Evolutionary conservation across 2,888 invertebrate species (phyloP).

Genomic region (Heterodera filipjevi): DNA sequence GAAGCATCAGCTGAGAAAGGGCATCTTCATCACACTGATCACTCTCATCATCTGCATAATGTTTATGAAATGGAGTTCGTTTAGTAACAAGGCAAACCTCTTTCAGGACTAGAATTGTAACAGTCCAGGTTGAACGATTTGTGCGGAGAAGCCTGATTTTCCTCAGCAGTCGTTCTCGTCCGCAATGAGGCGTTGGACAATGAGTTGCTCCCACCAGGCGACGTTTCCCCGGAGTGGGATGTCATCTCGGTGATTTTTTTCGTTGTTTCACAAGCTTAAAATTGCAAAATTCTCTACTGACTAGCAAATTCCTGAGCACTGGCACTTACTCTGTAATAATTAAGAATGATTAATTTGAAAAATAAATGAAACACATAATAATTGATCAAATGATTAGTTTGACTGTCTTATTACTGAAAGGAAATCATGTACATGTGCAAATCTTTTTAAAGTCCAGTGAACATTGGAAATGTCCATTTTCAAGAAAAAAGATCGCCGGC

Average conservation of each 20-base stretch:
- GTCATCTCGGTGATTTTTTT: conserved; percentile 12
- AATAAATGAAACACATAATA: not conserved
- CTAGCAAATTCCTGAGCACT: conserved; percentile 7
- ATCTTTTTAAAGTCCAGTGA: not conserved
- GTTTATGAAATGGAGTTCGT: not conserved
- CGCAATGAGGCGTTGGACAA: conserved; percentile 36
- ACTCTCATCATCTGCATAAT: conserved; percentile 31
- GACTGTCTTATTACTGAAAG: too few relatives aligned
- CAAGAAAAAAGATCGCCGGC: not conserved
- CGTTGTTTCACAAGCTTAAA: conserved; percentile 1
- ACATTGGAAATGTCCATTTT: not conserved
- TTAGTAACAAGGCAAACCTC: conserved; percentile 15
- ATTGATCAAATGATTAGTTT: not conserved
- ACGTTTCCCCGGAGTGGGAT: conserved; percentile 30
- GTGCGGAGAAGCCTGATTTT: conserved; percentile 26
- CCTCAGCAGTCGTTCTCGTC: conserved; percentile 29
- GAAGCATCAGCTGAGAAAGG: conserved; percentile 32
- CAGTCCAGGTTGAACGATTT: conserved; percentile 36
- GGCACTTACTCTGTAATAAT: not conserved
- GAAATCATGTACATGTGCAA: not conserved
- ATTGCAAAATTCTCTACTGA: conserved; percentile 12
- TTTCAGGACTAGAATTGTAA: conserved; percentile 38
- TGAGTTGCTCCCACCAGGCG: conserved; percentile 38
- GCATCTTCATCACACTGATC: conserved; percentile 34
- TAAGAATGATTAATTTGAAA: too few relatives aligned